Evolutionary conservation across 2,113 vertebrate species (phyloP), one percentile per base, ranked within the genome.

Genomic region (Casuarius casuarius): DNA sequence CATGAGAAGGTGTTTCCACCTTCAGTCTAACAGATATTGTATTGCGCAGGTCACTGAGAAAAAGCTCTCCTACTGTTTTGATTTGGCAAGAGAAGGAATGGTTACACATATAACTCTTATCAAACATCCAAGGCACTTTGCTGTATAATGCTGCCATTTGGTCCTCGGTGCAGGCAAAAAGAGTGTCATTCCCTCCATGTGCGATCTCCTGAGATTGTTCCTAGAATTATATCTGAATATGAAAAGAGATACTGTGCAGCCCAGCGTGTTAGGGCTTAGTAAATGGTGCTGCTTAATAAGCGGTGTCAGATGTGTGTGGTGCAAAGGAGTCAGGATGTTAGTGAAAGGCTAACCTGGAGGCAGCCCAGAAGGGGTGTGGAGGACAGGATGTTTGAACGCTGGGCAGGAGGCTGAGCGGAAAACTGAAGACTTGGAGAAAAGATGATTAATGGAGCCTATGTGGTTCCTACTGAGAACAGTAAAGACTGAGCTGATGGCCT

Each of bases 361-460:
- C 52, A 46, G 63, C 56, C 33, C 54, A 31, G 40, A 26, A 66
- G 49, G 10, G 5, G 12, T 0, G 4, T 5, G 26, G 38, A 77
- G 35, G 70, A 52, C 48, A 21, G 62, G 93, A 58, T 35, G 65
- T 75, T 46, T 4, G 9, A 74, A 79, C 0, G 1, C 77, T 25
- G 63, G 84, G 65, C 3, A 1, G n/a, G 65, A 79, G 31, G 35
- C 62, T 40, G 75, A 72, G 76, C 3, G 8, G 87, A 78, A 89
- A 75, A 7, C 35, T 33, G 76, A 56, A 54, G 68, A 12, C 42
- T 25, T 44, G 59, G 85, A 70, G 78, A 78, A 49, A 76, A 88
- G 85, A 61, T 90, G 96, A 95, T 93, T 73, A 81, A 92, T 90
- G 82, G 78, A 88, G 52, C 46, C 52, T 35, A 1, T 8, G n/a